A percentile compares a stretch with the other conserved stretches of the same genome.
Conservation (phyloP, 2,113 vertebrate genomes). For the Gallinago undulata region DNA sequence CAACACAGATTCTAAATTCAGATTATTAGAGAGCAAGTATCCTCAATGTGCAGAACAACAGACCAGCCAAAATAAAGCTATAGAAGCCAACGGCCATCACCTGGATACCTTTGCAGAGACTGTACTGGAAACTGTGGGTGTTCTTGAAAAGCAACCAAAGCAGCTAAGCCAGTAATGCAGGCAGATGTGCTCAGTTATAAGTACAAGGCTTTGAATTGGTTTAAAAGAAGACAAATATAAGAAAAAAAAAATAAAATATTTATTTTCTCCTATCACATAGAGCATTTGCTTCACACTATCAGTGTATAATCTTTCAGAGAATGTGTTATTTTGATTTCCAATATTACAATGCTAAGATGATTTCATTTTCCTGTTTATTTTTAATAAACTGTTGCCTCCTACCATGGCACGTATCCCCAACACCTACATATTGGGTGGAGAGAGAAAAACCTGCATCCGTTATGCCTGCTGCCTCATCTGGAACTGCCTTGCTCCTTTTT, state of each 20-base stretch:
- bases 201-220: not conserved
- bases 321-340: not conserved
- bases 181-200: not conserved
- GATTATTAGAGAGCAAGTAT: not conserved
- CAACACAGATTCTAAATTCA: not conserved
- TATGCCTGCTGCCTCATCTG: constrained; percentile 1
- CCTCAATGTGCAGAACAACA: not conserved
- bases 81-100: not conserved
- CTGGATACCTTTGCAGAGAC: not conserved
- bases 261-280: not conserved
- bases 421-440: not conserved
- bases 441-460: not conserved
- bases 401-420: not conserved
- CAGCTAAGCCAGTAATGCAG: not conserved
- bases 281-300: not conserved
- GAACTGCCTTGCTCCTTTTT: constrained; percentile 15
- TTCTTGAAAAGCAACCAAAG: not conserved
- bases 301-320: not conserved
- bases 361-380: not conserved
- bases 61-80: not conserved
- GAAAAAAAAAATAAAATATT: not conserved
- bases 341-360: not conserved
- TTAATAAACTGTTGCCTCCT: not conserved
- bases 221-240: not conserved
- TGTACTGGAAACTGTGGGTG: not conserved